Conservation (phyloP, 2,113 vertebrate species). For the Solea solea region DNA sequence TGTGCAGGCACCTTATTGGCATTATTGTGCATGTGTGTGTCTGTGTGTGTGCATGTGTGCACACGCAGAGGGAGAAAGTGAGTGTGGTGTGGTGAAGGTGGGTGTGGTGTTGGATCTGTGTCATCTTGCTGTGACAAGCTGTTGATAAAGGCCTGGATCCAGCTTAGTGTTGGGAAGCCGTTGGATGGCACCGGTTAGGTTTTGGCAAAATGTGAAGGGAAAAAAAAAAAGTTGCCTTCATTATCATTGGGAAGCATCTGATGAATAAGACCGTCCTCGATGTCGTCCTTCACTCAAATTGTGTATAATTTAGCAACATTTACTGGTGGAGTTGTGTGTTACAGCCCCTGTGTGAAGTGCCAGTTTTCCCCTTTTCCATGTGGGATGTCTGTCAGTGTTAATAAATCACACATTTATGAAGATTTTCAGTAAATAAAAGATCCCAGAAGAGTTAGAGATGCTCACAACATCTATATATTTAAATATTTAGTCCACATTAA, state of each 20-base stretch:
- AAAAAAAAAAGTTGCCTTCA: not conserved
- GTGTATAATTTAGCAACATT: too few relatives aligned
- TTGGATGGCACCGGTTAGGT: not conserved
- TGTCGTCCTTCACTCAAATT: not conserved
- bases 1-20: too few relatives aligned
- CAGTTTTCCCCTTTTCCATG: too few relatives aligned
- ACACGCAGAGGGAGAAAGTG: too few relatives aligned
- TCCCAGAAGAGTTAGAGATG: too few relatives aligned
- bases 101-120: constrained; percentile 6
- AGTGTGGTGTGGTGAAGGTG: not conserved
- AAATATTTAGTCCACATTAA: too few relatives aligned
- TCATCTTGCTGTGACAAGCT: constrained; percentile 41
- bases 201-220: not conserved
- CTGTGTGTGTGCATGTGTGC: not conserved
- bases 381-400: too few relatives aligned
- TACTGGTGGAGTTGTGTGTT: too few relatives aligned
- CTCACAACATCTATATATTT: too few relatives aligned
- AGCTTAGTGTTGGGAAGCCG: constrained; percentile 1
- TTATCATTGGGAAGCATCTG: not conserved
- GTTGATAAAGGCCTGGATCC: constrained; percentile 18
- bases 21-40: not conserved
- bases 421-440: too few relatives aligned
- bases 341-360: too few relatives aligned
- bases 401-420: too few relatives aligned
- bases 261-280: not conserved